Base-by-base conservation (phyloP, 1,140 invertebrate genomes). In the Hormaphis cornu region DNA sequence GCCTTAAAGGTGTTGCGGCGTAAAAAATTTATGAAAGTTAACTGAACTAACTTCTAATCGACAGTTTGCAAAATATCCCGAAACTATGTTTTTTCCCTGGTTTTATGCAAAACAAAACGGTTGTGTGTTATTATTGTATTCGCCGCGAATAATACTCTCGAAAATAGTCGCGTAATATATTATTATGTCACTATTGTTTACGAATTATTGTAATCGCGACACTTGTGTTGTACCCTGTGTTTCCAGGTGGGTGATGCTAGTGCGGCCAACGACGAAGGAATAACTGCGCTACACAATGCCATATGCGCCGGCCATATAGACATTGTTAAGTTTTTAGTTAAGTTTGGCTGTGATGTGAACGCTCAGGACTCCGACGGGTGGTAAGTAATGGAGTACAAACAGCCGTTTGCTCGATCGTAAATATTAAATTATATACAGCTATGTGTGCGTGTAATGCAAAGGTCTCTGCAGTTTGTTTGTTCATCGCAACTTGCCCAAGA, bases 221-320 rank as follows among this genome's bases (percentile, higher is more conserved):
- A 44, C 18, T 7, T 14, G 6, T 14, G 10, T 52, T 30, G 6
- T 2, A 16, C 8, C 7, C 16, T 61, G 14, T 46, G 26, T 28
- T 35, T 61, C 12, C 24, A 66, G 61, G 95, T 97, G 63, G 76
- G 71, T 46, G 42, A 75, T 35, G 74, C 74, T 0, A 75, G 74
- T 48, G 73, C 73, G 8, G 74, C 75, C 8, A 75, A 76, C 78
- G 90, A 86, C 86, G 98, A 86, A 87, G 97, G 80, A 8, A 98
- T 99, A 73, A 99, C 97, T 2, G 97, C 97, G 33, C 82, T 99
- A 53, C 97, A 99, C 79, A 99, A 99, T 81, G 96, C 97, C 73
- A 98, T 99, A 75, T 99, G 97, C 81, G 97, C 97, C 5, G 95
- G 96, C 24, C 96, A 99, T 79, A 86, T 96, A 75, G 95, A 98